phyloP scores from a whole-genome alignment of 2,113 vertebrate species.

The Turdus rufiventris region DNA sequence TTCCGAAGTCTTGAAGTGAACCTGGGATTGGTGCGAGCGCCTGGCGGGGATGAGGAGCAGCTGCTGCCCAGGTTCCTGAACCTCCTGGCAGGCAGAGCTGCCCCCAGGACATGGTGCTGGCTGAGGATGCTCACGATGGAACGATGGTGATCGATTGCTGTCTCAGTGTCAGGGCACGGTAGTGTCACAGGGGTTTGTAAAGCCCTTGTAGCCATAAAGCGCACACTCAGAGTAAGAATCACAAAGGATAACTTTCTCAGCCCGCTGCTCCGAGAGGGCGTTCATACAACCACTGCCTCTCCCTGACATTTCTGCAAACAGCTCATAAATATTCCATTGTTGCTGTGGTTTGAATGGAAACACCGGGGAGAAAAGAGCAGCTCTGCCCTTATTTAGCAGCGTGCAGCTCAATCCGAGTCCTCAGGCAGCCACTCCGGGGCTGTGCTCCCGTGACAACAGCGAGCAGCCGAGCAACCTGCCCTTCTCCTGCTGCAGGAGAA shows the following conservation, averaged over 20 bases:
- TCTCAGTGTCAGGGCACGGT: neutral
- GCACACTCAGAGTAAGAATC: neutral
- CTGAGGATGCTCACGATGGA: neutral
- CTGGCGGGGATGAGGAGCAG: neutral
- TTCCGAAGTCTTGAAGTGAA: neutral
- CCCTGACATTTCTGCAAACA: constrained; percentile 51
- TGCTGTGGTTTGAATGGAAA: neutral
- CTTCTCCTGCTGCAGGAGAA: neutral
- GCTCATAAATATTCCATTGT: constrained; percentile 57
- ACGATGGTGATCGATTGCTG: neutral
- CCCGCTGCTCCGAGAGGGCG: neutral
- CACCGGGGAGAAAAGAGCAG: neutral
- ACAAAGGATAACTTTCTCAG: neutral
- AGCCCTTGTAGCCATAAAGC: neutral
- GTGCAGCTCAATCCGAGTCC: neutral
- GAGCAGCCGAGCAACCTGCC: neutral
- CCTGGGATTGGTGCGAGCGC: rapidly evolving
- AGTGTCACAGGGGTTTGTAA: neutral
- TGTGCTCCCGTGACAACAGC: neutral
- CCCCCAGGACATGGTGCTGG: neutral
- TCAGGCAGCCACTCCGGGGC: neutral
- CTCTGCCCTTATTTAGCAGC: neutral
- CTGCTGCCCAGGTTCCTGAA: neutral
- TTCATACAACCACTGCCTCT: constrained; percentile 11
- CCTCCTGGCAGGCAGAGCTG: neutral